phyloP scores from a whole-genome alignment of 1,140 invertebrate genomes.

The Halesus radiatus region DNA sequence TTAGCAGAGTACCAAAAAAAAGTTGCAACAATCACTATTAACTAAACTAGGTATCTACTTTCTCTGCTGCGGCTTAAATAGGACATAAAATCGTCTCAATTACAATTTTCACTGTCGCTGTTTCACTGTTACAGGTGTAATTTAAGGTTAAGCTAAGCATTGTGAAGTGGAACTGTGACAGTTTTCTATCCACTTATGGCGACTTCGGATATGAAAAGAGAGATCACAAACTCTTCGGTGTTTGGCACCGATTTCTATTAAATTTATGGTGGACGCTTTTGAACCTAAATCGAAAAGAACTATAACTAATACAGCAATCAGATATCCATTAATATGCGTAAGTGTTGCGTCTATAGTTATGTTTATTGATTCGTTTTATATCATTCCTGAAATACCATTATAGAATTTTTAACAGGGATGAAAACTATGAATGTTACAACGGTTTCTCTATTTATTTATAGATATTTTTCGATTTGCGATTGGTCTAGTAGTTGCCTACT shows the following conservation, averaged over 20 bases:
- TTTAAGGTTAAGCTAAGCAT: slow-evolving; percentile 15
- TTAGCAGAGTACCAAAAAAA: background rate
- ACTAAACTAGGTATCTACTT: slow-evolving; percentile 6
- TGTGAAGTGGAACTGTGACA: slow-evolving; percentile 6
- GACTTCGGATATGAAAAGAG: slow-evolving; percentile 12
- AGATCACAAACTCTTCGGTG: slow-evolving; percentile 31
- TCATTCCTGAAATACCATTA: no score
- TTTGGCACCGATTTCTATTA: slow-evolving; percentile 29
- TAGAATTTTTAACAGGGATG: no score
- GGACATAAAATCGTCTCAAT: slow-evolving; percentile 16
- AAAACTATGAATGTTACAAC: no score
- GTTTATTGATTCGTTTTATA: background rate
- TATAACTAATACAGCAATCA: no score
- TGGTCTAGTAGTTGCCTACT: no score
- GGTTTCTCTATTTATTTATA: no score
- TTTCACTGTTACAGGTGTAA: background rate
- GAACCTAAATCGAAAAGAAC: no score
- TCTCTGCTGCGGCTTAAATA: slow-evolving; percentile 11
- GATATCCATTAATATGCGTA: no score
- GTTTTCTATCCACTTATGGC: slow-evolving; percentile 11
- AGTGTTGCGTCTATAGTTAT: no score
- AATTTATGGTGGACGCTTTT: background rate
- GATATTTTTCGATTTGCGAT: no score
- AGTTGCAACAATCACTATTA: slow-evolving; percentile 11
- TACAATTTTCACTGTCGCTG: background rate